Conservation (phyloP, 2,797 vertebrate species). For the Danio albolineatus region DNA sequence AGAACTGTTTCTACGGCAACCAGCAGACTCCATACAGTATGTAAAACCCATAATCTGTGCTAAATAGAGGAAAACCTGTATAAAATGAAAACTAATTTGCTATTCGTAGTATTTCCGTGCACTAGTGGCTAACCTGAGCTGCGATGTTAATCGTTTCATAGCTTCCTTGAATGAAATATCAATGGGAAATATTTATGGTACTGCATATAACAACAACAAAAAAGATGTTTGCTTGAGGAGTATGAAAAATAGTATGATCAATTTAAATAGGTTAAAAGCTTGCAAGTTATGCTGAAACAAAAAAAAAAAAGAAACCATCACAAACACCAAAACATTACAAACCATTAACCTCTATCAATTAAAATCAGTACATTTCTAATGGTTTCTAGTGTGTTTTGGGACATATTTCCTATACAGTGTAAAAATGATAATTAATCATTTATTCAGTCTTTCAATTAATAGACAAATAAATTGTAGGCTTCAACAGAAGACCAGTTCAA, state of each 20-base stretch:
- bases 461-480: too few species aligned
- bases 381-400: too few species aligned
- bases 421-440: too few species aligned
- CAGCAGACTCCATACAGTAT: neutral
- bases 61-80: neutral
- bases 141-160: neutral
- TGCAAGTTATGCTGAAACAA: too few species aligned
- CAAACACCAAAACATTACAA: too few species aligned
- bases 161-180: neutral
- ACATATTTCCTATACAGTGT: too few species aligned
- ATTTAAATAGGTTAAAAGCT: too few species aligned
- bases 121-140: neutral
- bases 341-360: too few species aligned
- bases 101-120: neutral
- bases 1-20: constrained; percentile 15
- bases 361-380: too few species aligned
- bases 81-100: neutral
- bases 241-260: neutral
- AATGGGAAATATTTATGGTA: neutral
- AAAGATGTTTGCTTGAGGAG: neutral
- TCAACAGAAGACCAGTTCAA: too few species aligned
- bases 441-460: too few species aligned
- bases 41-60: neutral
- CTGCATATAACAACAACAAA: neutral
- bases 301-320: too few species aligned